A percentile compares a stretch with the other conserved stretches of the same genome.
Conservation (phyloP, 2,888 invertebrate genomes). For the Cephus sareptanus region DNA sequence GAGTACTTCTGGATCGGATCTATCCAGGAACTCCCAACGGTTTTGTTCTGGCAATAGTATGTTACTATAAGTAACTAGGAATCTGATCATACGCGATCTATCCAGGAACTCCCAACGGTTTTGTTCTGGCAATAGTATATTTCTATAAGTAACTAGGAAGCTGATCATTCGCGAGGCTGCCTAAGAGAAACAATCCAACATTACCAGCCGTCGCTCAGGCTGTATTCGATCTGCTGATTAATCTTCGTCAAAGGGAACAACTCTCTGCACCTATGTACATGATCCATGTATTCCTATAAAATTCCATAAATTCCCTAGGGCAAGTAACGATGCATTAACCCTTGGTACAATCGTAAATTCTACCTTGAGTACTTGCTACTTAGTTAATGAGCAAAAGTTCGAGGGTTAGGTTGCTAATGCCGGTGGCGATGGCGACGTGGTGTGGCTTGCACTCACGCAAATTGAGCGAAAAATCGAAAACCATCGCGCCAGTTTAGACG, state of each 20-base stretch:
- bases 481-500: neutral
- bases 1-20: too few relatives aligned
- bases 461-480: constrained; percentile 37
- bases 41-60: neutral
- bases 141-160: neutral
- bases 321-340: neutral
- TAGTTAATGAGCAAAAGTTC: constrained; percentile 51
- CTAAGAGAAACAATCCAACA: neutral
- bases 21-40: too few relatives aligned
- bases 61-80: neutral
- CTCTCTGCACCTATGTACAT: neutral
- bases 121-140: neutral
- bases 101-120: too few relatives aligned
- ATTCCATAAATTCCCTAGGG: neutral
- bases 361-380: constrained; percentile 40
- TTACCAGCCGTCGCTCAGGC: neutral
- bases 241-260: neutral
- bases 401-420: constrained; percentile 1
- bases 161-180: neutral
- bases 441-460: constrained; percentile 40
- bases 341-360: constrained; percentile 45
- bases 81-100: neutral
- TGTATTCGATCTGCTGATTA: neutral
- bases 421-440: constrained; percentile 10
- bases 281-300: neutral